Conservation (phyloP, 2,888 invertebrate genomes). For the Nysson spinosus region DNA sequence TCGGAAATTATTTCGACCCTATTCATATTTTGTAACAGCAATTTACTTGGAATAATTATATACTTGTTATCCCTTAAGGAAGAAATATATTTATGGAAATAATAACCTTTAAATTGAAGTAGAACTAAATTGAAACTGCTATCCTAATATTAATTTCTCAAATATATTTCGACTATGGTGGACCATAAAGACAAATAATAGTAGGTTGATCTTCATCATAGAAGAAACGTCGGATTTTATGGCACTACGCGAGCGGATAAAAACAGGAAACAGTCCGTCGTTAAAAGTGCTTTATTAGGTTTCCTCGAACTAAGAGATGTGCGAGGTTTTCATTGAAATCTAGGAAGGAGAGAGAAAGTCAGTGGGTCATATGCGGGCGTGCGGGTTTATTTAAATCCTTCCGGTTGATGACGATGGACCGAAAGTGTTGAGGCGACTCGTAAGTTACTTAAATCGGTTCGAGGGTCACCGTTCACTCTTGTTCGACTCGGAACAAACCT, state of each 20-base stretch:
- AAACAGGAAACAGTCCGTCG: constrained; percentile 14
- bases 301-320: background rate
- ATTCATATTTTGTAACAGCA: too few relatives aligned
- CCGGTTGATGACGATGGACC: constrained; percentile 27
- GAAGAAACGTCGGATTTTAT: constrained; percentile 1
- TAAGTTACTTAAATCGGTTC: constrained; percentile 33
- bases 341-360: constrained; percentile 30
- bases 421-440: constrained; percentile 13
- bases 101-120: too few relatives aligned
- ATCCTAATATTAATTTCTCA: too few relatives aligned
- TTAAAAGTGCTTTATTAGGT: background rate
- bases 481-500: constrained; percentile 16
- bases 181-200: too few relatives aligned
- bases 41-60: too few relatives aligned
- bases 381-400: constrained; percentile 44
- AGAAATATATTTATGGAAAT: too few relatives aligned
- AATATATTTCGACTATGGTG: too few relatives aligned
- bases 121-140: too few relatives aligned
- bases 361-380: constrained; percentile 23
- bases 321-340: constrained; percentile 19
- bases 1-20: too few relatives aligned
- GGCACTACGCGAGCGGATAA: background rate
- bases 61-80: too few relatives aligned
- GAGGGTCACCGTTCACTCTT: constrained; percentile 21
- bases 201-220: too few relatives aligned